phyloP scores from a whole-genome alignment of 2,888 invertebrate genomes.

The Atethmia centrago region DNA sequence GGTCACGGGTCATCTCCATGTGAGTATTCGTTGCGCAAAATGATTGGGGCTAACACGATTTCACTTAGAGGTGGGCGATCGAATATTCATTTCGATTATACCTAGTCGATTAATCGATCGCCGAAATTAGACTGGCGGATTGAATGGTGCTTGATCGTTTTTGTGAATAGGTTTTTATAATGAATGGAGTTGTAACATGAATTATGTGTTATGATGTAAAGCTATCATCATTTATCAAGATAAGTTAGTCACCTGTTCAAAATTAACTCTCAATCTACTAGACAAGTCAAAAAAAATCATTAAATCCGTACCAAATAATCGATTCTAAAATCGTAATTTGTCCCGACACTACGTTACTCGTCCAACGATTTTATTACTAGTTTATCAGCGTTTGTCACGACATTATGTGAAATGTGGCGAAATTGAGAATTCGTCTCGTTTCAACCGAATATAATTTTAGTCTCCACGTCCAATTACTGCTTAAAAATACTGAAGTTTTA shows the following conservation, averaged over 20 bases:
- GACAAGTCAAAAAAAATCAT: background rate
- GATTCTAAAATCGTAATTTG: slow-evolving; percentile 11
- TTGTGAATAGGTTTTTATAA: slow-evolving; percentile 61
- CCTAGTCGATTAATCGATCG: slow-evolving; percentile 66
- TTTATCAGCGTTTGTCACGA: slow-evolving; percentile 77
- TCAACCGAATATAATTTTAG: slow-evolving; percentile 37
- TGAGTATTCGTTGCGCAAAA: slow-evolving; percentile 81
- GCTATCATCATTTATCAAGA: slow-evolving; percentile 36
- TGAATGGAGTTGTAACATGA: slow-evolving; percentile 54
- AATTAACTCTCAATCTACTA: background rate
- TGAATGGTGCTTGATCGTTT: slow-evolving; percentile 57
- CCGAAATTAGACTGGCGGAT: slow-evolving; percentile 63
- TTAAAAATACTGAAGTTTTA: slow-evolving; percentile 42
- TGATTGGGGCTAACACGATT: slow-evolving; percentile 79
- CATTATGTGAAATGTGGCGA: slow-evolving; percentile 45
- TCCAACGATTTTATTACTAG: slow-evolving; percentile 61
- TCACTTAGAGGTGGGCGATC: slow-evolving; percentile 77
- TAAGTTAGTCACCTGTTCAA: slow-evolving; percentile 27
- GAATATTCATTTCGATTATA: slow-evolving; percentile 63
- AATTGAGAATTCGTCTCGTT: slow-evolving; percentile 27
- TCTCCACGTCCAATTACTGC: slow-evolving; percentile 28
- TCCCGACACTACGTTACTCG: slow-evolving; percentile 38
- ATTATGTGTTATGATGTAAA: slow-evolving; percentile 33
- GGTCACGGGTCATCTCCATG: slow-evolving; percentile 85
- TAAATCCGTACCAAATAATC: background rate